These are phyloP conservation scores for Vultur gryphus DNA, from an alignment of 2,797 vertebrate species.

Conservation along the genomic window DNA sequence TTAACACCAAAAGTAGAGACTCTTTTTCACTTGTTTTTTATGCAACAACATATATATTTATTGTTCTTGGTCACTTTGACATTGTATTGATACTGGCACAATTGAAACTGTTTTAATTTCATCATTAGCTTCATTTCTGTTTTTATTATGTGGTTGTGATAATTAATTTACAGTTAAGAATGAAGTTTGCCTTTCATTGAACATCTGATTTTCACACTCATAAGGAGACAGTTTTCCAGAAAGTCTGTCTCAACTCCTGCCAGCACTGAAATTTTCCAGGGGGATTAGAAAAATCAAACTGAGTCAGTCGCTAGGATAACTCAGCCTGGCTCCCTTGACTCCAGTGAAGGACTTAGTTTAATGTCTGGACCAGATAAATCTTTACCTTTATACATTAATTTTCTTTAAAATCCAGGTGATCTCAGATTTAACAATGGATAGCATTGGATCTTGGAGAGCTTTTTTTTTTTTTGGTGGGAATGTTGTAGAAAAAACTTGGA, in stretches of 20 bases:
- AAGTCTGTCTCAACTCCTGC: neutral
- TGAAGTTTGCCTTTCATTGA: neutral
- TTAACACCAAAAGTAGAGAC: neutral
- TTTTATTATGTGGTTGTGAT: neutral
- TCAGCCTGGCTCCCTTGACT: neutral
- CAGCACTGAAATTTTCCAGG: neutral
- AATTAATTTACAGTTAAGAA: neutral
- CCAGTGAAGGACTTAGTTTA: neutral
- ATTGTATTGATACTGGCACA: neutral
- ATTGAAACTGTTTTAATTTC: neutral
- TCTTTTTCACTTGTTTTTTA: neutral
- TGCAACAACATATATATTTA: neutral
- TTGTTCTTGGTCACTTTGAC: neutral
- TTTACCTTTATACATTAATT: neutral
- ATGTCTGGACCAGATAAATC: neutral
- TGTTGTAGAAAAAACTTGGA: neutral
- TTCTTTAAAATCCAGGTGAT: neutral
- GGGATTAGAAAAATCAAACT: neutral
- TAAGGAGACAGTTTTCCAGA: neutral
- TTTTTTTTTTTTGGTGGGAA: neutral
- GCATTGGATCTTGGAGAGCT: neutral
- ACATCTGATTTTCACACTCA: neutral
- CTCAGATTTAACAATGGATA: neutral
- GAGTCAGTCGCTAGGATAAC: neutral
- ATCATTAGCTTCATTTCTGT: neutral